These are phyloP conservation scores for Hyperoodon ampullatus DNA, from an alignment of 2,113 vertebrate genomes.

Conservation along the genomic window DNA sequence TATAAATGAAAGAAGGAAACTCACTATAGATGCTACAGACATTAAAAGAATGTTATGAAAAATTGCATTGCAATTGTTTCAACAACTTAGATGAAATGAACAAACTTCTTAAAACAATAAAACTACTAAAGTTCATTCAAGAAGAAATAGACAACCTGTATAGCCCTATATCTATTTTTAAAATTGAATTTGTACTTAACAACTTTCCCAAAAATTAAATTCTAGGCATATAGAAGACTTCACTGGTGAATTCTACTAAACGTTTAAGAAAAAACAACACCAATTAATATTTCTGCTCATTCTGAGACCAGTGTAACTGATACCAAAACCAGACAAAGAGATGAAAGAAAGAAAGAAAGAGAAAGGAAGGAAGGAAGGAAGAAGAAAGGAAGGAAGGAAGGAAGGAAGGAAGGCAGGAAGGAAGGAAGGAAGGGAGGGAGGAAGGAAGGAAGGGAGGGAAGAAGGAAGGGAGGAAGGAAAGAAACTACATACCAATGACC, in stretches of 20 bases:
- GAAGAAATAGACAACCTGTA: not conserved
- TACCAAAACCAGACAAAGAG: not conserved
- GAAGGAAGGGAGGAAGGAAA: not conserved
- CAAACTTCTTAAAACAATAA: not conserved
- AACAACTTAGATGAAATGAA: not conserved
- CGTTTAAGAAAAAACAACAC: not conserved
- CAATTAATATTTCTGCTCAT: not conserved
- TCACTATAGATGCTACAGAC: not conserved
- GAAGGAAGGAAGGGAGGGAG: accelerated
- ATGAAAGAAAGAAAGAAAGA: not conserved
- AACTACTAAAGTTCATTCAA: not conserved
- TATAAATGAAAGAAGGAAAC: not conserved
- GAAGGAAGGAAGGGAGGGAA: not conserved
- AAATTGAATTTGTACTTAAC: not conserved
- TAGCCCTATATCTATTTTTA: not conserved
- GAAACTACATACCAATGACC: not conserved
- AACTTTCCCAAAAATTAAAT: not conserved
- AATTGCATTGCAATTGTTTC: not conserved
- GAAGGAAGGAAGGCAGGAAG: accelerated
- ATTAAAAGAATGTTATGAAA: not conserved
- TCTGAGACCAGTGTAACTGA: not conserved
- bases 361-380: not conserved
- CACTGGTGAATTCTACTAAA: not conserved
- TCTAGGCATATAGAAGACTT: not conserved
- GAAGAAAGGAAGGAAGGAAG: accelerated